Base-by-base conservation (phyloP, 2,113 vertebrate genomes). In the Ammospiza caudacuta region DNA sequence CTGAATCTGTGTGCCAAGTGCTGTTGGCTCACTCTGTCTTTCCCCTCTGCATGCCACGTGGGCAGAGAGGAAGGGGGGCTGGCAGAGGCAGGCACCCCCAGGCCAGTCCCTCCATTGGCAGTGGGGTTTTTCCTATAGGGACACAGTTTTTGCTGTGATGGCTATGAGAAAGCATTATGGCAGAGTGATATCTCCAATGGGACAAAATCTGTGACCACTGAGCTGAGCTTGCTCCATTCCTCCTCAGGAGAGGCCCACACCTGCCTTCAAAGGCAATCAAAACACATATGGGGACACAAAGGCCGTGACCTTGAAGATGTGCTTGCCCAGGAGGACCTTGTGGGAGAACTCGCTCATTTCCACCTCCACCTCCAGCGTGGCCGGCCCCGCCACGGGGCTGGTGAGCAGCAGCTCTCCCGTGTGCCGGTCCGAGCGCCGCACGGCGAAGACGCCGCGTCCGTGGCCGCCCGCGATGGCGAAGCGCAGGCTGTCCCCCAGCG, bases 321-420 rank as follows among this genome's bases (percentile, higher is more conserved):
- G 98, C 84, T 98, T 98, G 28, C 98, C 98, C 72, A 99, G 93
- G 62, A 98, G 95, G 22, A 96, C 92, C 63, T 97, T 97, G 72
- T 39, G 97, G 88, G 99, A 98, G 94, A 98, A 97, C 89, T 99
- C 98, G 0, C 95, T 98, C 99, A 99, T 99, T 97, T 99, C 99
- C 96, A 99, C 97, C 59, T 99, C 98, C 16, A 98, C 98, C 94
- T 99, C 98, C 92, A 99, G 91, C 0, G 95, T 97, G 52, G 94
- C 93, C 9, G 99, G 98, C 31, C 99, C 99, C 1, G 66, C 96
- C 44, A 98, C 95, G 0, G 98, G 98, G 77, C 95, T 98, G 80
- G 97, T 97, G 90, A 99, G 98, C 96, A 99, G 97, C 96, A 99
- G 98, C 94, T 99, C 98, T 27, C 98, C 98, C 0, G 97, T 98